phyloP scores from a whole-genome alignment of 1,140 invertebrate species.

The Drosophila orosa region DNA sequence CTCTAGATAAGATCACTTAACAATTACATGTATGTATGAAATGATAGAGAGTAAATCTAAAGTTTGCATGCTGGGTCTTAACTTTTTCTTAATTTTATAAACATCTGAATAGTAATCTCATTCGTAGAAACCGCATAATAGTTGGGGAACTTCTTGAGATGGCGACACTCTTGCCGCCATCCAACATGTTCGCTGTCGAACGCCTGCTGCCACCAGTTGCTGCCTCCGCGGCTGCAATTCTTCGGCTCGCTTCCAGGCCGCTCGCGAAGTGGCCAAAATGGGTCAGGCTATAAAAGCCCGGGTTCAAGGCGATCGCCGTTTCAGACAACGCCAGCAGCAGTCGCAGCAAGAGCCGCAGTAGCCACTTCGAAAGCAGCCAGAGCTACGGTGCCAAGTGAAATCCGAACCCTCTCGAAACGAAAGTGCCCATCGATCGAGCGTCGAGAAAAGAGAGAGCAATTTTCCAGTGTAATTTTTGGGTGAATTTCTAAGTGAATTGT shows the following conservation, averaged over 20 bases:
- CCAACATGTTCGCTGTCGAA: constrained; percentile 53
- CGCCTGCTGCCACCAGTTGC: neutral
- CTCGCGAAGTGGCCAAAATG: constrained; percentile 79
- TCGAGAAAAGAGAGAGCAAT: constrained; percentile 45
- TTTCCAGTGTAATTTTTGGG: constrained; percentile 61
- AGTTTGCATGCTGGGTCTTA: no score
- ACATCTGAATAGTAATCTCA: accelerated
- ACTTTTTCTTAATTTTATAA: no score
- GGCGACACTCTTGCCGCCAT: neutral
- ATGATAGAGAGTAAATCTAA: neutral
- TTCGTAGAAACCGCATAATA: neutral
- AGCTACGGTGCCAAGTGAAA: constrained; percentile 40
- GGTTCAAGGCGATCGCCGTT: constrained; percentile 86
- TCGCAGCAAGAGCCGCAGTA: constrained; percentile 27
- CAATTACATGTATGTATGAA: neutral
- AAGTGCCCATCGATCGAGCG: constrained; percentile 48
- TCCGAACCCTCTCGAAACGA: constrained; percentile 50
- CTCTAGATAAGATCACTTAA: no score
- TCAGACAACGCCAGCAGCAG: constrained; percentile 70
- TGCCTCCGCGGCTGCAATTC: constrained; percentile 60
- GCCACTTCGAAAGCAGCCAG: constrained; percentile 2
- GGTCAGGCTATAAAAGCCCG: constrained; percentile 86
- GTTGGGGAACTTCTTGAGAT: neutral
- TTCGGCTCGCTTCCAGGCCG: constrained; percentile 47
- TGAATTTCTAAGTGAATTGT: constrained; percentile 62